Base-by-base conservation (phyloP, 2,888 invertebrate genomes). In the Salticus scenicus region DNA sequence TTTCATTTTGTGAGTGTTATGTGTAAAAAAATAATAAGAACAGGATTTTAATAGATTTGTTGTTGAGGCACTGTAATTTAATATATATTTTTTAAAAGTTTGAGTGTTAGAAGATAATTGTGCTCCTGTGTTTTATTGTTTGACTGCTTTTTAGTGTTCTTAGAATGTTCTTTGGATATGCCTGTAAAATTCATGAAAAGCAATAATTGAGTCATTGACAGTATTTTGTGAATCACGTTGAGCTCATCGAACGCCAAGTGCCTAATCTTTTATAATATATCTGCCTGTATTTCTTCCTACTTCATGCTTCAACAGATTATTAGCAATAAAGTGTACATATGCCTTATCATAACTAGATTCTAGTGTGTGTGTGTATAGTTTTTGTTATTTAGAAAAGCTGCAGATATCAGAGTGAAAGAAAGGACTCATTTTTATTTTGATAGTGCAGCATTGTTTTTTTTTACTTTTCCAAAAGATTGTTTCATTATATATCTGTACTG, bases 291-390 rank as follows among this genome's bases (percentile, higher is more conserved):
- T 82, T 72, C 71, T 83, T 83, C 83, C 76, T 83, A 82, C 72
- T 66, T 72, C 51, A 83, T 83, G 83, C 83, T 83, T 82, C 82
- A 72, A 76, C 42, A 83, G 70, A 83, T 83, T 75, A 82, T 72
- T 84, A 84, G 83, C 83, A 84, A 84, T 84, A 84, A 77, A 64
- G 28, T 77, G 83, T 84, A 84, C 83, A 84, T 84, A 84, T 77
- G 83, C 83, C 83, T 84, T 84, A 84, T 84, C 72, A 51, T 77
- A 37, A 47, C 20, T 81, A 80, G 74, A 81, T 73, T 28, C 24
- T 81, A 37, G n/a, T n/a, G n/a, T n/a, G 76, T 67, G 83, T 72
- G 71, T 83, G 41, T 77, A 41, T 81, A 81, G 76, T 75, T 76
- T 82, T 82, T 37, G 28, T 82, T n/a, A n/a, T 72, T 80, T 66